phyloP scores from a whole-genome alignment of 2,888 invertebrate genomes.

The Pemphredon lugubris region DNA sequence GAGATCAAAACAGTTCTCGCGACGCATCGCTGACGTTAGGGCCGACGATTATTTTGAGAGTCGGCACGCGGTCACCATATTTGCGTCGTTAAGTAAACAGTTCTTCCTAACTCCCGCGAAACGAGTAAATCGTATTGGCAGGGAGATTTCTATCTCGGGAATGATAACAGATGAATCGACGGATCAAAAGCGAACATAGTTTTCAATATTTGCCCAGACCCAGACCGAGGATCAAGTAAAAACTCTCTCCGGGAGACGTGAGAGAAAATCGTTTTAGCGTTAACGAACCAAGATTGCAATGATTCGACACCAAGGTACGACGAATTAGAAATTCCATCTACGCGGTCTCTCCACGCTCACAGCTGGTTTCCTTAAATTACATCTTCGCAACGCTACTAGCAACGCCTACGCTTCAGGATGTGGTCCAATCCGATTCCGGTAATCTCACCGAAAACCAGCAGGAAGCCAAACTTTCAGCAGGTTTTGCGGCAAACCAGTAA shows the following conservation, averaged over 20 bases:
- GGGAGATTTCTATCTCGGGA: no score
- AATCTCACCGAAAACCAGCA: conserved; percentile 4
- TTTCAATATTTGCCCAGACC: no score
- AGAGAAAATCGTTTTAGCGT: no score
- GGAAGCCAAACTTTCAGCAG: conserved; percentile 33
- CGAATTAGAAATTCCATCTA: no score
- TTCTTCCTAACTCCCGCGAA: not conserved
- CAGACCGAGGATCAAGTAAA: no score
- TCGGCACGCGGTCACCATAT: conserved; percentile 42
- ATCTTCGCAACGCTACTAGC: not conserved
- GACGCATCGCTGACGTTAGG: conserved; percentile 32
- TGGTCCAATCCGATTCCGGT: not conserved
- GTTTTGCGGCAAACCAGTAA: conserved; percentile 9
- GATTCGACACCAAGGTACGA: no score
- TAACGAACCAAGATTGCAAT: no score
- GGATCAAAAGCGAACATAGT: no score
- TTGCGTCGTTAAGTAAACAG: conserved; percentile 24
- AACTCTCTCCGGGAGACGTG: no score
- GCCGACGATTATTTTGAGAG: conserved; percentile 55
- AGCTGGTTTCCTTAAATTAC: conserved; percentile 1
- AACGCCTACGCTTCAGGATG: conserved; percentile 21
- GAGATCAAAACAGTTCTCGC: conserved; percentile 42
- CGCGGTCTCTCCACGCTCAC: no score
- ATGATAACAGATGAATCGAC: no score
- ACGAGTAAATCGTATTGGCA: no score